Evolutionary conservation across 2,113 vertebrate species (phyloP).

Genomic region (Macaca nemestrina): DNA sequence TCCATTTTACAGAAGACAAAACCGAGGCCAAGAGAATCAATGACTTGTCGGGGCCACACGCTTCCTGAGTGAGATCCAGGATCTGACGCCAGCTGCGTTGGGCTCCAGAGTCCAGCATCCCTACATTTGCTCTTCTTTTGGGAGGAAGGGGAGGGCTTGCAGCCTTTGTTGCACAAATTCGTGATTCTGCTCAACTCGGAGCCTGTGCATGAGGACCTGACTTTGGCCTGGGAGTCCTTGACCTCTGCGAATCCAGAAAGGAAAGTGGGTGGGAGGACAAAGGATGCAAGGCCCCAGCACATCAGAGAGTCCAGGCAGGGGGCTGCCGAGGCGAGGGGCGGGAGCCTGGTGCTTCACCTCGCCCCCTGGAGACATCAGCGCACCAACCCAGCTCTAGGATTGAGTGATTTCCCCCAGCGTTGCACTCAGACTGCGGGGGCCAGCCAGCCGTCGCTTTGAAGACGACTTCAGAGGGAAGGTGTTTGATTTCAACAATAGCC

Average conservation of each 20-base stretch:
- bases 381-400: background rate
- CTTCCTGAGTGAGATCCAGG: background rate
- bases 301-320: background rate
- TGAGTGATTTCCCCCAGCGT: background rate
- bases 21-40: accelerated
- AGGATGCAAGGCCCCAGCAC: background rate
- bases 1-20: background rate
- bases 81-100: background rate
- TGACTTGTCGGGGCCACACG: accelerated
- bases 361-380: background rate
- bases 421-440: accelerated
- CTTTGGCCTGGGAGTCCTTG: background rate
- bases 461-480: background rate
- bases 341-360: no score
- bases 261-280: background rate
- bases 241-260: background rate
- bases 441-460: accelerated
- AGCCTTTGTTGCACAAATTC: background rate
- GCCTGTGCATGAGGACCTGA: no score
- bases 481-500: background rate
- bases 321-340: accelerated
- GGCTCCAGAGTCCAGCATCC: background rate
- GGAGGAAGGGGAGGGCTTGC: background rate
- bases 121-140: background rate
- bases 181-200: background rate